Percentiles rank a stretch among this genome's conserved stretches.
These are phyloP conservation scores for Hyposoter dolosus DNA, from an alignment of 2,888 invertebrate genomes.

Conservation along the genomic window DNA sequence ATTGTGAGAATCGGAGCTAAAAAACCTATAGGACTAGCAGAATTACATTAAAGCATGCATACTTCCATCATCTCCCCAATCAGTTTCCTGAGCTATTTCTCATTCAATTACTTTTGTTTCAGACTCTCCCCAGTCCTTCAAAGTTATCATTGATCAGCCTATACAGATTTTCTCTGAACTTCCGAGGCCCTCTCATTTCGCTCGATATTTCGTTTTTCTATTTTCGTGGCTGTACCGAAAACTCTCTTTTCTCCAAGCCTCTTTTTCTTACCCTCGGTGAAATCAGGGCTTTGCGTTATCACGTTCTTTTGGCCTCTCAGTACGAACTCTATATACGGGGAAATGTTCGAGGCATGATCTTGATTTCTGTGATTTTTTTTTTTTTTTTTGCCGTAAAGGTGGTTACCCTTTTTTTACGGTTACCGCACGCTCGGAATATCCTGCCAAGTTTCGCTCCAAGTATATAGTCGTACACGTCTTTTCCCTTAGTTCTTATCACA, in stretches of 20 bases:
- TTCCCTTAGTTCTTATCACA: conserved; percentile 44
- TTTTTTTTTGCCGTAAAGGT: conserved; percentile 7
- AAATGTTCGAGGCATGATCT: conserved; percentile 32
- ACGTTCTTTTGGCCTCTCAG: conserved; percentile 28
- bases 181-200: not conserved
- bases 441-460: conserved; percentile 24
- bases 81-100: not conserved
- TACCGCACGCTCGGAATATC: conserved; percentile 15
- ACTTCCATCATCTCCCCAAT: not conserved
- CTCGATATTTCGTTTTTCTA: conserved; percentile 1
- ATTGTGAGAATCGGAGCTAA: not conserved
- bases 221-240: conserved; percentile 23
- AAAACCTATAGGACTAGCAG: not conserved
- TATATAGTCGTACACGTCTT: conserved; percentile 20
- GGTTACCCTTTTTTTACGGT: conserved; percentile 22
- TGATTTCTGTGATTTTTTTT: conserved; percentile 30
- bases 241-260: conserved; percentile 15
- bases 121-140: conserved; percentile 13
- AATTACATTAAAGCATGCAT: not conserved
- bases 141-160: conserved; percentile 18
- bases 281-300: conserved; percentile 40
- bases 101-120: conserved; percentile 27
- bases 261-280: conserved; percentile 14
- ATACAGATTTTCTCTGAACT: not conserved
- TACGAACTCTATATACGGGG: not conserved